Evolutionary conservation across 1,140 invertebrate species (phyloP), one percentile per base, ranked within the genome.

Genomic region (Apolygus lucorum): DNA sequence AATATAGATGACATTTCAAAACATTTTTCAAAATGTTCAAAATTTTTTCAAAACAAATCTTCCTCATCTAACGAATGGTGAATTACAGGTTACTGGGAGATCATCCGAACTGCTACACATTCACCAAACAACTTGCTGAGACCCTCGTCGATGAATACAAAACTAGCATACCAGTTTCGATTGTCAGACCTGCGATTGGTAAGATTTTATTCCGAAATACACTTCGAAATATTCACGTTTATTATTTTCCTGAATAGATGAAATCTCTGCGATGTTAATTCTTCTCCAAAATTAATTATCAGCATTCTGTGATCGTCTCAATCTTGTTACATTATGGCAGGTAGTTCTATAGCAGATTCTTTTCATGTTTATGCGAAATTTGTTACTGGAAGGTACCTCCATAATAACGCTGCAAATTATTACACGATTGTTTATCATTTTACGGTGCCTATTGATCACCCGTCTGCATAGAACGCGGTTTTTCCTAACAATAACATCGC

Each of bases 151-250:
- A 76, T 8, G 75, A 81, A 69, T 79, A 81, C 42, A 73, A 73
- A 0, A 66, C 66, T 2, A 70, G 73, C 21, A 29, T 89, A 21
- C 87, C 87, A 8, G 75, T 86, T 2, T 82, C 83, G 34, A 85
- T 89, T 67, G 80, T 87, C 25, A 76, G 87, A 70, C 87, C 87
- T 14, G 86, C 85, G 2, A 88, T 88, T 74, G 92, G 90, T 90
- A 81, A 79, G 76, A 28, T 29, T 14, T 28, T 24, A 49, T 67
- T 24, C 17, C 11, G 28, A 17, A 69, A 69, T 17, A 69, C 67
- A 11, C 17, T n/a, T 68, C 67, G 28, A 34, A 25, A 64, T 21
- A 17, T 0, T 67, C 17, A 52, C n/a, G 14, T 1, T 42, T 26
- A 22, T 27, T 71, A 14, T 28, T 13, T 25, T 1, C n/a, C n/a